These are phyloP conservation scores for Salticus scenicus DNA, from an alignment of 2,888 invertebrate species.

Conservation along the genomic window DNA sequence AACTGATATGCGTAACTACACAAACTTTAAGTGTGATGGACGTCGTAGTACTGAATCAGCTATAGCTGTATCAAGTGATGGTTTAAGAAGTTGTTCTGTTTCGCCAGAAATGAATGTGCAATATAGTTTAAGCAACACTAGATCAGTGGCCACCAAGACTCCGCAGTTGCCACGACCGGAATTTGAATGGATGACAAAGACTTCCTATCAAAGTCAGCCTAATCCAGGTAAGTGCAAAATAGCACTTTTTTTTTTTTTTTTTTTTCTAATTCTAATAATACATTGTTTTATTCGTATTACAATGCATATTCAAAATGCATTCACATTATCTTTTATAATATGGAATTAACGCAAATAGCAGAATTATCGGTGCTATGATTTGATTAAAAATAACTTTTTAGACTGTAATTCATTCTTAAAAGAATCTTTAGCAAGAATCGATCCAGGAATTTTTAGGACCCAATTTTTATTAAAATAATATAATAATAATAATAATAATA, in stretches of 20 bases:
- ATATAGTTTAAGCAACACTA: slow-evolving; percentile 76
- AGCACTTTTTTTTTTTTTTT: background rate
- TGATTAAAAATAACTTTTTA: too few species aligned
- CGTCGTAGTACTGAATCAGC: slow-evolving; percentile 74
- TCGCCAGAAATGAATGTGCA: slow-evolving; percentile 71
- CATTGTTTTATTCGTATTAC: too few species aligned
- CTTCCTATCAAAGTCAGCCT: slow-evolving; percentile 85
- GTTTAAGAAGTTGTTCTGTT: slow-evolving; percentile 73
- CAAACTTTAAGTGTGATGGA: background rate
- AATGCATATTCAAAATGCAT: too few species aligned
- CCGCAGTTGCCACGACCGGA: slow-evolving; percentile 86
- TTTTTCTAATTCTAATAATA: too few species aligned
- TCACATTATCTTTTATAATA: too few species aligned
- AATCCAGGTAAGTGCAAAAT: slow-evolving; percentile 83
- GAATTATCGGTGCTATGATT: too few species aligned
- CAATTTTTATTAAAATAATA: too few species aligned
- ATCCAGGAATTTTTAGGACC: too few species aligned
- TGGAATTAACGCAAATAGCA: too few species aligned
- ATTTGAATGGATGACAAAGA: slow-evolving; percentile 95
- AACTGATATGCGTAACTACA: background rate
- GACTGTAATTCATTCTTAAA: too few species aligned
- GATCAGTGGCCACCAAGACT: slow-evolving; percentile 77
- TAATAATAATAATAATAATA: too few species aligned
- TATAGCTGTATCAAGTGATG: slow-evolving; percentile 79
- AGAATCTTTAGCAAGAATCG: too few species aligned